A percentile compares a stretch with the other conserved stretches of the same genome.
Conservation (phyloP, 2,888 invertebrate genomes). For the Blastobasis lacticolella region DNA sequence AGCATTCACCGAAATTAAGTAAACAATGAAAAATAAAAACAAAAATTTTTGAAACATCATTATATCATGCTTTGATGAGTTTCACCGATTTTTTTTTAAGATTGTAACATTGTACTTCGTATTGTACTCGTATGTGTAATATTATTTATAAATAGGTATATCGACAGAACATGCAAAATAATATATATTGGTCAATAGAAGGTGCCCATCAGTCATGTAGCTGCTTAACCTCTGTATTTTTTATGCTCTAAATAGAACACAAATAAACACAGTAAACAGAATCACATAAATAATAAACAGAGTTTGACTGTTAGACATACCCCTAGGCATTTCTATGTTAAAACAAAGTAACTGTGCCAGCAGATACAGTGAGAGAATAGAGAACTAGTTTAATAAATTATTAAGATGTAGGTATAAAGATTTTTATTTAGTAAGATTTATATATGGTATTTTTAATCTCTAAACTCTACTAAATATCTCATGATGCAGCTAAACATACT, state of each 20-base stretch:
- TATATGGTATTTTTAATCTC: too few relatives aligned
- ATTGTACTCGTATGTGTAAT: too few relatives aligned
- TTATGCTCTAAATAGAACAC: too few relatives aligned
- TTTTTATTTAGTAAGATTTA: too few relatives aligned
- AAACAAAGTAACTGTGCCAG: not conserved
- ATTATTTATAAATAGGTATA: not conserved
- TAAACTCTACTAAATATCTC: too few relatives aligned
- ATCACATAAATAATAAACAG: too few relatives aligned
- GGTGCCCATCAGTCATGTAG: not conserved
- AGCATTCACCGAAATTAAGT: conserved; percentile 6
- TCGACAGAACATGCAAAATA: not conserved
- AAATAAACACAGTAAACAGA: not conserved
- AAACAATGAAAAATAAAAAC: not conserved
- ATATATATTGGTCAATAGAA: not conserved
- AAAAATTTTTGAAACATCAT: not conserved
- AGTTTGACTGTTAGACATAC: not conserved
- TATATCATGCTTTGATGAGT: not conserved
- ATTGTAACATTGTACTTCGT: not conserved
- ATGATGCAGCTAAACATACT: too few relatives aligned
- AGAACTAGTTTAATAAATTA: too few relatives aligned
- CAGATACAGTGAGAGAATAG: too few relatives aligned
- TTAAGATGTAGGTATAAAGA: too few relatives aligned
- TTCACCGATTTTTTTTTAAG: not conserved
- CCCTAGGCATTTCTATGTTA: not conserved
- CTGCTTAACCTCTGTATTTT: too few relatives aligned